A percentile compares a stretch with the other conserved stretches of the same genome.
These are phyloP conservation scores for Serilophus lunatus DNA, from an alignment of 2,113 vertebrate genomes.

Conservation along the genomic window DNA sequence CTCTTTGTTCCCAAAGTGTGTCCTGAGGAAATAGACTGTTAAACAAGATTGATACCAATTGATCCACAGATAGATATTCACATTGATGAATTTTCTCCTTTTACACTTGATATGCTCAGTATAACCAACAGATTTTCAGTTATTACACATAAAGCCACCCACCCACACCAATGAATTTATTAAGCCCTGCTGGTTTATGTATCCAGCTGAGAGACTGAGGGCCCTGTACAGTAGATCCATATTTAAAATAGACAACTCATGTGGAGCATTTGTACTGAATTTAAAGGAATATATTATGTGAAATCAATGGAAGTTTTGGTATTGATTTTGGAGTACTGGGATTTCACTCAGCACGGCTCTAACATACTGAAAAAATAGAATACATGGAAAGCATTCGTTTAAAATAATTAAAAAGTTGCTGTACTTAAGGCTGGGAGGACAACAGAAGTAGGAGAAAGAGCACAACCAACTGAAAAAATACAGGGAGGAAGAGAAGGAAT, in stretches of 20 bases:
- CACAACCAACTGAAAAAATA: not conserved
- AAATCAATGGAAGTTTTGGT: slow-evolving; percentile 59
- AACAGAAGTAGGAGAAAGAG: not conserved
- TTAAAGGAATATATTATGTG: slow-evolving; percentile 54
- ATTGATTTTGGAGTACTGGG: slow-evolving; percentile 29
- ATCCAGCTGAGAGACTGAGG: slow-evolving; percentile 27
- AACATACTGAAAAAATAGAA: not conserved
- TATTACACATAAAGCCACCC: slow-evolving; percentile 23
- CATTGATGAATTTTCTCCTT: slow-evolving; percentile 39
- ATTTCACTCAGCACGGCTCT: not conserved
- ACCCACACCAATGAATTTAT: not conserved
- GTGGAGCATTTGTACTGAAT: slow-evolving; percentile 45
- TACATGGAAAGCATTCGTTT: not conserved
- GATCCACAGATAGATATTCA: slow-evolving; percentile 31
- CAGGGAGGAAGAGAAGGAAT: not conserved
- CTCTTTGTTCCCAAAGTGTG: slow-evolving; percentile 53
- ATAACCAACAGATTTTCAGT: slow-evolving; percentile 29
- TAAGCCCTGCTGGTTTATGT: not conserved
- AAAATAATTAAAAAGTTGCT: not conserved
- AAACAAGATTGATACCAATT: slow-evolving; percentile 54
- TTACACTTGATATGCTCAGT: slow-evolving; percentile 15
- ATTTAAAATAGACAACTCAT: slow-evolving; percentile 19
- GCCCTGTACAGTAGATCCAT: slow-evolving; percentile 43
- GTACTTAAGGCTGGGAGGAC: not conserved
- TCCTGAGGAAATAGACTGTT: slow-evolving; percentile 56